A percentile compares a stretch with the other conserved stretches of the same genome.
Evolutionary conservation across 2,113 vertebrate species (phyloP).

Genomic region (Neotoma lepida): DNA sequence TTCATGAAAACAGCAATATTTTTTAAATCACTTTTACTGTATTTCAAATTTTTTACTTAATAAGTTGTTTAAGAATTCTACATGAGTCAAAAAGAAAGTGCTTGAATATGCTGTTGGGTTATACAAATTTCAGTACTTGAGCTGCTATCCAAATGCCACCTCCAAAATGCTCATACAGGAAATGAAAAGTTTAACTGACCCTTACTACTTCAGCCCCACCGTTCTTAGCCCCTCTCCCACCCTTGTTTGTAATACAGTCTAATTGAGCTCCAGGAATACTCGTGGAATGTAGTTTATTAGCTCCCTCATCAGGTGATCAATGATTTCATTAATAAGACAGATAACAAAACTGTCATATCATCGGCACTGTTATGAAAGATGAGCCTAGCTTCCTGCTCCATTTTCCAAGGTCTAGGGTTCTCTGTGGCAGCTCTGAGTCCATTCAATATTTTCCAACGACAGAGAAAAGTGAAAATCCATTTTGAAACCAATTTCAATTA

Average conservation of each 20-base stretch:
- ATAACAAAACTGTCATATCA: slow-evolving; percentile 96
- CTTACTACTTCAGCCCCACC: slow-evolving; percentile 51
- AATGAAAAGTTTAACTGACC: slow-evolving; percentile 77
- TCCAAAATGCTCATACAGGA: background rate
- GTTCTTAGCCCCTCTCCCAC: slow-evolving; percentile 43
- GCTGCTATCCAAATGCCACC: background rate
- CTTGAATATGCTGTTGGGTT: background rate
- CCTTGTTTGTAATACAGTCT: slow-evolving; percentile 82
- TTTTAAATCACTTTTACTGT: background rate
- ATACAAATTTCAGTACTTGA: background rate
- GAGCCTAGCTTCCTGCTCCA: slow-evolving; percentile 91
- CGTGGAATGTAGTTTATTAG: slow-evolving; percentile 94
- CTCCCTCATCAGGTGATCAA: slow-evolving; percentile 99
- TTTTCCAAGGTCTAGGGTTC: slow-evolving; percentile 90
- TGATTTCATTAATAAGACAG: slow-evolving; percentile 99
- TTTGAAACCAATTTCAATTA: slow-evolving; percentile 99
- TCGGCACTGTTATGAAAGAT: slow-evolving; percentile 97
- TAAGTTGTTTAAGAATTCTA: background rate
- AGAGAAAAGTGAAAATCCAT: slow-evolving; percentile 99
- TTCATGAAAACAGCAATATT: background rate
- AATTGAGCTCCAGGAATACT: slow-evolving; percentile 84
- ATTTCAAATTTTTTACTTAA: background rate
- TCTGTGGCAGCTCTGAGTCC: slow-evolving; percentile 89
- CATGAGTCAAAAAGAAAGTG: background rate
- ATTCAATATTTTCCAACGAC: slow-evolving; percentile 94